Base-by-base conservation (phyloP, 2,888 invertebrate species). In the Patella ulyssiponensis region DNA sequence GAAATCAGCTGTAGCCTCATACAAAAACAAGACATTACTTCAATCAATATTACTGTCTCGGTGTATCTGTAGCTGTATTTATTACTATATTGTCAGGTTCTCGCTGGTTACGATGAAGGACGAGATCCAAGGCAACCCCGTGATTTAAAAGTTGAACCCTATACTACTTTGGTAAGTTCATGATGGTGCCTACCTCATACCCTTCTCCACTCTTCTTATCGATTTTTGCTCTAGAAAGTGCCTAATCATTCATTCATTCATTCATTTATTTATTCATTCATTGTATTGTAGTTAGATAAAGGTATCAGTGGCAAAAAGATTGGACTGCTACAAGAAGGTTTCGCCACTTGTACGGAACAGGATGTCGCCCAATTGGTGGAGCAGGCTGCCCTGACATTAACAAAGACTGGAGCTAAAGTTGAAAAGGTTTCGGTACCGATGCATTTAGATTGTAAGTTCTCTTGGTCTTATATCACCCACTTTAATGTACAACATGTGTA, bases 261-360 rank as follows among this genome's bases (percentile, higher is more conserved):
- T 27, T 27, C 4, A 4, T 44, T 9, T 9, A 44, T 44, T 44
- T 9, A 44, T 44, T 44, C 9, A 9, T 44, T 15, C 53, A 11
- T 17, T 74, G 73, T n/a, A 44, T 73, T 73, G 1, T 72, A 90
- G 89, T 73, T 90, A 15, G 82, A 83, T 2, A 79, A 70, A 3
- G 83, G 81, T 44, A 73, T 90, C 4, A 69, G 70, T 4, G 86
- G 86, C 2, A 82, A 85, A 74, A 85, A 84, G 79, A 77, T 90
- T 9, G 90, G 88, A 9, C 23, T 90, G 11, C 76, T 90, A 33
- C 85, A 80, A 33, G 90, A 90, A 82, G 90, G 90, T 0, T 89
- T 89, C 81, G 85, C 82, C 1, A 74, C 33, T 0, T 85, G 86
- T 79, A 52, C 69, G 20, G 86, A 87, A 53, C 74, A 75, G 5